Percentiles rank a stretch among this genome's conserved stretches.
phyloP scores from a whole-genome alignment of 1,140 invertebrate genomes.

The Meloidogyne chitwoodi region DNA sequence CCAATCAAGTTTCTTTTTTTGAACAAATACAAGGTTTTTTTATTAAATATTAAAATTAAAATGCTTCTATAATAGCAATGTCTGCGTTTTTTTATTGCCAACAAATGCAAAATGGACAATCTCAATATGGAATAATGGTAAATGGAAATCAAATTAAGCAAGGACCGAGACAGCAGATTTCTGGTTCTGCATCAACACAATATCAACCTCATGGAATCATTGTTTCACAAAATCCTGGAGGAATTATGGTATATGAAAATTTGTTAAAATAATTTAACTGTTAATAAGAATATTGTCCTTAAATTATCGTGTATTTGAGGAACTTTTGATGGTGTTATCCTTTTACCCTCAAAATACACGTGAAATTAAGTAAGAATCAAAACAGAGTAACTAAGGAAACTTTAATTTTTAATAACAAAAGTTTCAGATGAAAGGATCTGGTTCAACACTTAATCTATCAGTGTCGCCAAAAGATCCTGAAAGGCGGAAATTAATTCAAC shows the following conservation, averaged over 20 bases:
- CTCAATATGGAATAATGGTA: background rate
- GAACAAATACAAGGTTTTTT: background rate
- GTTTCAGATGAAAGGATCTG: background rate
- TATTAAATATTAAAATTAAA: no score
- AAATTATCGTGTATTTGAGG: no score
- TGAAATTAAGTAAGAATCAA: no score
- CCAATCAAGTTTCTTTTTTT: background rate
- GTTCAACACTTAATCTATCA: background rate
- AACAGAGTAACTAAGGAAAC: no score
- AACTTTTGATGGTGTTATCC: no score
- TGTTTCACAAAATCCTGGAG: slow-evolving; percentile 6
- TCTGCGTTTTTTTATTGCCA: no score
- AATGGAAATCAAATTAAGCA: background rate
- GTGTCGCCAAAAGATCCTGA: slow-evolving; percentile 73
- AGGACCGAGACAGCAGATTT: no score
- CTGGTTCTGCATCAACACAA: no score
- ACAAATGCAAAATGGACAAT: background rate
- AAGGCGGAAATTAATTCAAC: slow-evolving; percentile 92
- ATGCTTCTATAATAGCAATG: no score
- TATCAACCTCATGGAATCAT: slow-evolving; percentile 2
- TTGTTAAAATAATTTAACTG: background rate
- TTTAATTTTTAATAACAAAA: no score
- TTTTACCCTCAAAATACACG: no score
- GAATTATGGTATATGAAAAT: background rate
- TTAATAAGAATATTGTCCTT: no score